Base-by-base conservation (phyloP, 1,140 invertebrate species). In the Ceratina japonica region DNA sequence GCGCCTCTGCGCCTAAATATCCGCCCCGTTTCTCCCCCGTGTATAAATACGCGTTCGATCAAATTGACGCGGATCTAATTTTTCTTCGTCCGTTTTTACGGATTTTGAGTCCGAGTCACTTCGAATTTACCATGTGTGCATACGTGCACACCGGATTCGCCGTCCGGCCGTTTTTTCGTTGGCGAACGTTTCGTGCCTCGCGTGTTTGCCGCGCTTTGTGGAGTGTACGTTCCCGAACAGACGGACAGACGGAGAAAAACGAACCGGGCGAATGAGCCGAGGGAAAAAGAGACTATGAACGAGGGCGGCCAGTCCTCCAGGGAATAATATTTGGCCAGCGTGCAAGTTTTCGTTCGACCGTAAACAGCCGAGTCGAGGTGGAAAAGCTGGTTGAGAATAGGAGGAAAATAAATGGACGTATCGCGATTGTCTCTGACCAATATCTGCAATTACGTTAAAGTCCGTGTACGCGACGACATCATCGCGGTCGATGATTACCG, bases 321-420 rank as follows among this genome's bases (percentile, higher is more conserved):
- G 80, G 68, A 87, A 87, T 87, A 87, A 87, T 83, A 87, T 87
- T 87, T 87, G 86, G 86, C 83, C 37, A 62, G 59, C 66, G 86
- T 71, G 86, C 80, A 87, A 87, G 86, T 87, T 87, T 86, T 83
- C 83, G 84, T 87, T 87, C 66, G 86, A 79, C 79, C 82, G 83
- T 87, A 87, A 87, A 87, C 86, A 87, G 78, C 65, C 64, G 71
- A 82, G 77, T 49, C 83, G 83, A 83, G 82, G 85, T 85, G 86
- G 86, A 85, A 87, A 87, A 86, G 83, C 84, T 84, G 75, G 74
- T 79, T 51, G 80, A 76, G 75, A 71, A 79, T 12, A 58, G 65
- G 83, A 86, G 75, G 72, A 85, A 80, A 86, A 86, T 86, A 86
- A 85, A 86, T 86, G 75, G 70, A 65, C 84, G 75, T 82, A 82